Evolutionary conservation across 1,140 invertebrate species (phyloP).

Genomic region (Thereuonema tuberculata): DNA sequence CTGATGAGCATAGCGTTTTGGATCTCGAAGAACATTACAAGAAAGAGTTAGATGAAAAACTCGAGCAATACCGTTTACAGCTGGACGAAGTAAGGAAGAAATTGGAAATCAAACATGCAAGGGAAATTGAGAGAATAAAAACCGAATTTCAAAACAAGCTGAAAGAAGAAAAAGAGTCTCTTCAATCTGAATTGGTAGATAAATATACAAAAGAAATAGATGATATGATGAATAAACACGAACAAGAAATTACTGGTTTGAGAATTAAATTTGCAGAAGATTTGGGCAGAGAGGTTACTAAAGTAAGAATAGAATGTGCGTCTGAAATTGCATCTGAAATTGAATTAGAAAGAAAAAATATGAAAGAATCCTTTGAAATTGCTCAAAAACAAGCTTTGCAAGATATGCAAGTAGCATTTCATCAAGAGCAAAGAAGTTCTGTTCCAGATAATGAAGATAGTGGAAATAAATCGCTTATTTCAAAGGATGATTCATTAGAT

Average conservation of each 20-base stretch:
- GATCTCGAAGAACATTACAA: constrained; percentile 6
- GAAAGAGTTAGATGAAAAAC: constrained; percentile 2
- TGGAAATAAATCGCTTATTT: no score
- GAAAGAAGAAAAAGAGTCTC: background rate
- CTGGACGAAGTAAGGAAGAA: background rate
- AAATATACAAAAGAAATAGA: constrained; percentile 1
- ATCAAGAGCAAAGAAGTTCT: no score
- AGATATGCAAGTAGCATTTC: no score
- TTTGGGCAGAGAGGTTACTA: background rate
- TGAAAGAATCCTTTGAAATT: no score
- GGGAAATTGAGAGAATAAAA: background rate
- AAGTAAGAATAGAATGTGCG: background rate
- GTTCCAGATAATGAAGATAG: no score
- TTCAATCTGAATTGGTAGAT: background rate
- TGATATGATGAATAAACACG: background rate
- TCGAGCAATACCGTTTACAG: background rate
- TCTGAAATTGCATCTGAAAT: background rate
- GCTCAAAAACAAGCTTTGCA: no score
- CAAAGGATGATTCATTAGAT: no score
- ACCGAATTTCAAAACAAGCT: background rate
- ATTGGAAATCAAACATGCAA: background rate
- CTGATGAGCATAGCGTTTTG: background rate
- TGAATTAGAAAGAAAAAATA: background rate
- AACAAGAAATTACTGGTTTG: background rate
- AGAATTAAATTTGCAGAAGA: background rate